These are phyloP conservation scores for Pollimyrus isidori DNA, from an alignment of 2,113 vertebrate genomes.

Conservation along the genomic window DNA sequence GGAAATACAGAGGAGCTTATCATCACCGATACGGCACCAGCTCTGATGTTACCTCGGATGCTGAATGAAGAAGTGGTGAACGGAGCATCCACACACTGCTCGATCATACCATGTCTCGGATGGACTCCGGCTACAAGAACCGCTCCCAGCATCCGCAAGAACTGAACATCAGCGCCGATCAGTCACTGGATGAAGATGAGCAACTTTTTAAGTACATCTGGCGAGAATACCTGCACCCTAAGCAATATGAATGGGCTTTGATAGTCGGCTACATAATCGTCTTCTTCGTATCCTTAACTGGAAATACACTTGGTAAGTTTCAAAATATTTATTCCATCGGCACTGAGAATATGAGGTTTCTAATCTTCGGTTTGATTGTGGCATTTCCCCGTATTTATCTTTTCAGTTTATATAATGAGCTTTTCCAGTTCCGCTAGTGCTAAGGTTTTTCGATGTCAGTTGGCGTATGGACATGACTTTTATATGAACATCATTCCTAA, in stretches of 20 bases:
- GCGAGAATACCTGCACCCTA: constrained; percentile 88
- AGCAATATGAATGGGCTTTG: constrained; percentile 91
- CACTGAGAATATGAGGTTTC: not conserved
- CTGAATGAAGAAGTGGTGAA: not conserved
- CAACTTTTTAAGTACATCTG: constrained; percentile 91
- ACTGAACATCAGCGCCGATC: constrained; percentile 61
- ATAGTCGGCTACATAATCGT: constrained; percentile 89
- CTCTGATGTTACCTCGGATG: not conserved
- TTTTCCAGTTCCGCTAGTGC: not conserved
- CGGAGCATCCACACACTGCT: not conserved
- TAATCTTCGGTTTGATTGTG: not conserved
- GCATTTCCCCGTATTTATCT: not conserved
- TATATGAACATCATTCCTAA: not conserved
- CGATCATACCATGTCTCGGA: constrained; percentile 64
- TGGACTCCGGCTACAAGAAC: constrained; percentile 59
- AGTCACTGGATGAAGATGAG: constrained; percentile 75
- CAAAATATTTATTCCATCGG: not conserved
- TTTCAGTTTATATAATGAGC: not conserved
- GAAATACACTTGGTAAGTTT: constrained; percentile 87
- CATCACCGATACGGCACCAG: not conserved
- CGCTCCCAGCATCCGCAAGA: constrained; percentile 56
- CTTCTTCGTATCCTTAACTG: constrained; percentile 84
- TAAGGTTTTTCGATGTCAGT: not conserved
- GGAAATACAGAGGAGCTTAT: not conserved
- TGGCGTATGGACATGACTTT: not conserved